These are phyloP conservation scores for Ephialtes manifestator DNA, from an alignment of 2,888 invertebrate species.

Conservation along the genomic window DNA sequence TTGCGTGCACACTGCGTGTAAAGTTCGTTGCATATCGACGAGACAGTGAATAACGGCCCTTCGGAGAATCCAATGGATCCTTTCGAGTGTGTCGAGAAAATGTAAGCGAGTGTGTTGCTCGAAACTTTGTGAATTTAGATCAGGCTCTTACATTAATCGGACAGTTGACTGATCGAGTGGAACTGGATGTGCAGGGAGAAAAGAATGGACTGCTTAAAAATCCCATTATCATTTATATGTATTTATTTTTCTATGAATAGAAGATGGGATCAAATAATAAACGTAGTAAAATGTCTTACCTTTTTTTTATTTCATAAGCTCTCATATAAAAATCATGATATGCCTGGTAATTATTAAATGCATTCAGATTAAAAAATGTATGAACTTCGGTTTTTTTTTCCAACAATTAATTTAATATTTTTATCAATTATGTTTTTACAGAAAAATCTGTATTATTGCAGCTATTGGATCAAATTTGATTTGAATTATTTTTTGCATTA, in stretches of 20 bases:
- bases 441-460: too few species aligned
- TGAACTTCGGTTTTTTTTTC: too few species aligned
- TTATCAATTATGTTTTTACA: too few species aligned
- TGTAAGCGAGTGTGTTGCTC: neutral
- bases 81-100: constrained; percentile 32
- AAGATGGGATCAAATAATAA: too few species aligned
- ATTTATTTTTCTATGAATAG: neutral
- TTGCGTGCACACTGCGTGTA: neutral
- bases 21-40: constrained; percentile 21
- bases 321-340: too few species aligned
- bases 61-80: constrained; percentile 20
- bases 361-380: too few species aligned
- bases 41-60: constrained; percentile 52
- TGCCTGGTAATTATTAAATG: too few species aligned
- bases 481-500: too few species aligned
- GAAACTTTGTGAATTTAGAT: constrained; percentile 56
- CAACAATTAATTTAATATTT: too few species aligned
- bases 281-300: too few species aligned
- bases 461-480: too few species aligned
- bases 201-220: neutral
- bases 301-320: too few species aligned
- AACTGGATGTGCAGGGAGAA: neutral
- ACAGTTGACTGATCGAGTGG: constrained; percentile 55
- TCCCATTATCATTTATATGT: neutral
- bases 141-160: constrained; percentile 24